phyloP scores from a whole-genome alignment of 1,140 invertebrate genomes.

The Drosophila paulistorum region DNA sequence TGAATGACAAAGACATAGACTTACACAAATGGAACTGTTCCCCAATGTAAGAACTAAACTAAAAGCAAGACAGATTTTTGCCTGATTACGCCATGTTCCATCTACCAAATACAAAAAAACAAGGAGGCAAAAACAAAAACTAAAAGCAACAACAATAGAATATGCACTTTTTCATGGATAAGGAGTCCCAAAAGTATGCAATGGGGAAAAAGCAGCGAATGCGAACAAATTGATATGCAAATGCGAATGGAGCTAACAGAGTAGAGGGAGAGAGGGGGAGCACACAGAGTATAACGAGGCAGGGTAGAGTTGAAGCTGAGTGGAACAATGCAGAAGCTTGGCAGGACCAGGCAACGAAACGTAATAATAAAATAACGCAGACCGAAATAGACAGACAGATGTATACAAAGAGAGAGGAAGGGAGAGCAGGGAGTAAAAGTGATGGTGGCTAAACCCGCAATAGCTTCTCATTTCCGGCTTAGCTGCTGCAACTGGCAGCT shows the following conservation, averaged over 20 bases:
- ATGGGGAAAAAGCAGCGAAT: slow-evolving; percentile 48
- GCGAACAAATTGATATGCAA: slow-evolving; percentile 78
- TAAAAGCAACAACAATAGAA: slow-evolving; percentile 29
- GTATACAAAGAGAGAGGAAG: slow-evolving; percentile 8
- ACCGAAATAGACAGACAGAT: slow-evolving; percentile 20
- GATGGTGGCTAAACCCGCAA: slow-evolving; percentile 64
- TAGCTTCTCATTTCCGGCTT: slow-evolving; percentile 67
- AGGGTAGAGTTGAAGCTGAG: neutral
- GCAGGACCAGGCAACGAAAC: slow-evolving; percentile 22
- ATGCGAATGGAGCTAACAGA: slow-evolving; percentile 45
- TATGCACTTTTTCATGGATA: slow-evolving; percentile 47
- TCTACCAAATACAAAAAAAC: slow-evolving; percentile 23
- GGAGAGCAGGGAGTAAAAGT: neutral
- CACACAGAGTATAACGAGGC: neutral
- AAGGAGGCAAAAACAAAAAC: slow-evolving; percentile 23
- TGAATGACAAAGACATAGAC: slow-evolving; percentile 43
- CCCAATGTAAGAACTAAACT: slow-evolving; percentile 25
- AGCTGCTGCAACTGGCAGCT: slow-evolving; percentile 66
- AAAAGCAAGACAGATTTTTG: slow-evolving; percentile 58
- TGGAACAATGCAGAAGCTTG: slow-evolving; percentile 7
- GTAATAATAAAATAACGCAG: slow-evolving; percentile 68
- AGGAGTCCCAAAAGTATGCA: slow-evolving; percentile 59
- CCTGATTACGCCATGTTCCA: slow-evolving; percentile 49
- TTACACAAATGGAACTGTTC: slow-evolving; percentile 48
- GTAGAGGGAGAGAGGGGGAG: neutral